Percentiles rank a stretch among this genome's conserved stretches.
Evolutionary conservation across 2,113 vertebrate genomes (phyloP).

Genomic region (Oenanthe oenanthe): DNA sequence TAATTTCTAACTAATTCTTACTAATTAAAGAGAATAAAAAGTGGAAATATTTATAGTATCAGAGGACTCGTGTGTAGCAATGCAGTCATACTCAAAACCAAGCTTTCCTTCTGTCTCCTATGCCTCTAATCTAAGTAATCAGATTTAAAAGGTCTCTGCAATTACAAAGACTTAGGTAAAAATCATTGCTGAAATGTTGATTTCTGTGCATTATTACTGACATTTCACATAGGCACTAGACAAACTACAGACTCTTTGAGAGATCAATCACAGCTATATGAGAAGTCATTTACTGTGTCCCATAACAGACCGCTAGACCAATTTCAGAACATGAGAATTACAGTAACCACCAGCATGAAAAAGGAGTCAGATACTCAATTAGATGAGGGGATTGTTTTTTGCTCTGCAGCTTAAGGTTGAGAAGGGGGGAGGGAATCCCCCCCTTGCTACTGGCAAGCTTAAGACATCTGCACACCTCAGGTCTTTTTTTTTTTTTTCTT

Average conservation of each 20-base stretch:
- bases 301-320: background rate
- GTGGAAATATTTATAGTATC: background rate
- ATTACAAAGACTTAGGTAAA: background rate
- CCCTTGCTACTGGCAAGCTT: background rate
- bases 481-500: background rate
- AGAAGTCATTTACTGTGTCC: background rate
- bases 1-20: background rate
- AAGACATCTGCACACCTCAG: background rate
- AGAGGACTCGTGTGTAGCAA: background rate
- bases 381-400: background rate
- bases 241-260: background rate
- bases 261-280: background rate
- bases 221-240: background rate
- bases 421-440: background rate
- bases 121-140: background rate
- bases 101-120: background rate
- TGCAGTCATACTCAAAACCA: background rate
- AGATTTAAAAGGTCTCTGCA: background rate
- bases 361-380: background rate
- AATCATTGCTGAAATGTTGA: background rate
- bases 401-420: background rate
- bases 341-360: background rate
- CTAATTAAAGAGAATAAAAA: background rate
- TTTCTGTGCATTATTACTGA: background rate
- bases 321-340: background rate